Evolutionary conservation across 2,797 vertebrate genomes (phyloP), one percentile per base, ranked within the genome.

Genomic region (Aphelocoma californica): DNA sequence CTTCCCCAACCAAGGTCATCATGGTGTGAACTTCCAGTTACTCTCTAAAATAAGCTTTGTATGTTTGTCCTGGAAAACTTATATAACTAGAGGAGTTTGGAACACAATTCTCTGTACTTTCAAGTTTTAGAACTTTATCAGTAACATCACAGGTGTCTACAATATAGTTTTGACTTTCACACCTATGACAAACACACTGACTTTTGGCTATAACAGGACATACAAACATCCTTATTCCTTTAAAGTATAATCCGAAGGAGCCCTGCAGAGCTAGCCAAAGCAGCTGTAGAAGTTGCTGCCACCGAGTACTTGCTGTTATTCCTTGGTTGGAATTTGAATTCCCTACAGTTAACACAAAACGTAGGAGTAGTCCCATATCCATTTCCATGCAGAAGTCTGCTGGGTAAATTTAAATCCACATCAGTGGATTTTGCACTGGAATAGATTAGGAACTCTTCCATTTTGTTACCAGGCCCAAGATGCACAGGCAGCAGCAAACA

Each of bases 271-370:
- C 32, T 32, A 81, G 78, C 81, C 2, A 10, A 56, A 95, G 81
- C 74, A 93, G 86, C 78, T 73, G 32, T 11, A n/a, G 86, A 64
- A 88, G 81, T 40, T 92, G 51, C 94, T 95, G 83, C 90, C 91
- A 90, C 83, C 84, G 71, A 88, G 25, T 20, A 47, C 61, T 77
- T 58, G 73, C 91, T 82, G 34, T 9, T 67, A 40, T n/a, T 86
- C 47, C 73, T 66, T 48, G 24, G n/a, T 0, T 45, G 83, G 51
- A 81, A 85, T 67, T 42, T 42, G 17, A 12, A 34, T 45, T 51
- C 47, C n/a, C 72, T 57, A 31, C 14, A 53, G 48, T 66, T 34
- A 42, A 32, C 40, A 32, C 1, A 53, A 42, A 91, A 86, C 31
- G n/a, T 1, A 15, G 24, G 47, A 90, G 56, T 13, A 92, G 88